Conservation (phyloP, 1,140 invertebrate genomes). For the Drosophila ananassae region DNA sequence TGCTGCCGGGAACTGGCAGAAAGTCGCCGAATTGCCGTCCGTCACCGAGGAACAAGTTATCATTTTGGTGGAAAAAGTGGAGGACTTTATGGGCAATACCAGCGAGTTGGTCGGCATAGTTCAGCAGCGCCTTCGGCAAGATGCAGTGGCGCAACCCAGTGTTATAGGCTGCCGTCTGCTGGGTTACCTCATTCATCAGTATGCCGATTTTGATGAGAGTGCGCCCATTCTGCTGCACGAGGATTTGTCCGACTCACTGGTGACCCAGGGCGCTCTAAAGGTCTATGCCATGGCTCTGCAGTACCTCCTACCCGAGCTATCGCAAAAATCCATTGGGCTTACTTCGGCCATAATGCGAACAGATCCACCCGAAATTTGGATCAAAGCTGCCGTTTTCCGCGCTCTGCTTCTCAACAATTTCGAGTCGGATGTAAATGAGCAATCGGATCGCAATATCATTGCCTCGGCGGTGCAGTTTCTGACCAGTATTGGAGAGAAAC, state of each 20-base stretch:
- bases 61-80: slow-evolving; percentile 58
- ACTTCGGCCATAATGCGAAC: slow-evolving; percentile 61
- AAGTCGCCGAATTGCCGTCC: slow-evolving; percentile 25
- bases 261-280: slow-evolving; percentile 49
- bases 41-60: slow-evolving; percentile 42
- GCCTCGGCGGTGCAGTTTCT: slow-evolving; percentile 61
- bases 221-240: slow-evolving; percentile 68
- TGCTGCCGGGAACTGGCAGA: slow-evolving; percentile 54
- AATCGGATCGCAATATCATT: slow-evolving; percentile 70
- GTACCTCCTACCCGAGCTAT: slow-evolving; percentile 64
- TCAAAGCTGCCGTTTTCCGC: slow-evolving; percentile 63
- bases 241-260: slow-evolving; percentile 61
- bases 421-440: slow-evolving; percentile 68
- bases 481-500: slow-evolving; percentile 52
- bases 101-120: slow-evolving; percentile 54
- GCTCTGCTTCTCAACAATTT: slow-evolving; percentile 73
- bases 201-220: slow-evolving; percentile 70
- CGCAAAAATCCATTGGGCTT: slow-evolving; percentile 47
- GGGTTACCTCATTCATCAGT: slow-evolving; percentile 55
- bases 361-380: slow-evolving; percentile 60
- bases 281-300: slow-evolving; percentile 69
- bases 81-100: slow-evolving; percentile 57
- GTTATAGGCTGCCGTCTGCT: slow-evolving; percentile 56
- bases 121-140: slow-evolving; percentile 55
- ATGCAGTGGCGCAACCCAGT: slow-evolving; percentile 34